Conservation (phyloP, 2,888 invertebrate species). For the Gymnocheta viridis region DNA sequence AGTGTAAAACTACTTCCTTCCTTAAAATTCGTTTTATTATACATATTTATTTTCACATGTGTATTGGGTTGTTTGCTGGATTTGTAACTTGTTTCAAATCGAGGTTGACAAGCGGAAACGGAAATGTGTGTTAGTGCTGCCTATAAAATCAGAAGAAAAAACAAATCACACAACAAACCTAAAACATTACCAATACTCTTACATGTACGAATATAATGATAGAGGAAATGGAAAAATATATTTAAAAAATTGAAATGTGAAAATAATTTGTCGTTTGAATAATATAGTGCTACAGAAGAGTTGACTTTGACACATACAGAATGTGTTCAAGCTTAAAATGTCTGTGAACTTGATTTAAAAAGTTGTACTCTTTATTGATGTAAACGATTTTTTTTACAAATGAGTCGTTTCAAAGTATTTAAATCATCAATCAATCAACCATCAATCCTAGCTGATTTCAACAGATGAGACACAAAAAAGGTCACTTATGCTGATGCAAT, state of each 20-base stretch:
- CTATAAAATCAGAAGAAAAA: not conserved
- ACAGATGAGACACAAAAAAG: too few species aligned
- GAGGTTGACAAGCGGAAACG: constrained; percentile 66
- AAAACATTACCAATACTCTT: not conserved
- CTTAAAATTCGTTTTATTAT: constrained; percentile 8
- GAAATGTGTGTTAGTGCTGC: constrained; percentile 57
- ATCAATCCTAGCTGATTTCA: too few species aligned
- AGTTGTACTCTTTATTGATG: too few species aligned
- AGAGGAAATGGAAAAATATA: not conserved
- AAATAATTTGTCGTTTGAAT: not conserved
- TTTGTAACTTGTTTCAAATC: constrained; percentile 32
- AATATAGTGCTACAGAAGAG: too few species aligned
- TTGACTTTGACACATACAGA: not conserved
- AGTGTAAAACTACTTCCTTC: constrained; percentile 70
- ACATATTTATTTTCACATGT: not conserved
- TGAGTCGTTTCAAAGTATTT: too few species aligned
- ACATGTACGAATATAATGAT: not conserved
- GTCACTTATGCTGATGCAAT: too few species aligned
- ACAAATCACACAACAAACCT: not conserved
- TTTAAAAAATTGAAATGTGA: not conserved
- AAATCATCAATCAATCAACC: too few species aligned
- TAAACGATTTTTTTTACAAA: too few species aligned
- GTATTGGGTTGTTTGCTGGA: not conserved
- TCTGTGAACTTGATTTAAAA: too few species aligned
- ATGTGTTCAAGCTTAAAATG: not conserved